phyloP scores from a whole-genome alignment of 2,888 invertebrate genomes.

The Machimus rusticus region DNA sequence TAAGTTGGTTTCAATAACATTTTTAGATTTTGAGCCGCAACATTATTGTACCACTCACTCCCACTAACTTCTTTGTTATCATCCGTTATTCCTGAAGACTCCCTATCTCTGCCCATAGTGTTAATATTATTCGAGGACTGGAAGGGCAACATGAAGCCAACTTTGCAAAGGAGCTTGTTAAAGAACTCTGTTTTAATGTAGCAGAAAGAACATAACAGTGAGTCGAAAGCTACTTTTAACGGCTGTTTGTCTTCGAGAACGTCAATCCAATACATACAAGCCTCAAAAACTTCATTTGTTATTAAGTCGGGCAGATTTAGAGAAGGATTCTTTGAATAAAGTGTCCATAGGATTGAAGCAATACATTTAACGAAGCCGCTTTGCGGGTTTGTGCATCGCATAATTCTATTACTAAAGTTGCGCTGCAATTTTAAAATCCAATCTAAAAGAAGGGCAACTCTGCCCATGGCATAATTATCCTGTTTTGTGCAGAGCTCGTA shows the following conservation, averaged over 20 bases:
- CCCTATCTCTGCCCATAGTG: constrained; percentile 47
- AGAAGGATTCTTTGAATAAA: constrained; percentile 70
- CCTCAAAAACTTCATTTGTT: constrained; percentile 78
- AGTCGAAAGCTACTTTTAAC: constrained; percentile 84
- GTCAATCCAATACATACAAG: constrained; percentile 79
- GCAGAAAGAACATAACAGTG: constrained; percentile 85
- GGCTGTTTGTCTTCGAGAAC: constrained; percentile 74
- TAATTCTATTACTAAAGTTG: constrained; percentile 56
- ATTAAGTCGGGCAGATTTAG: constrained; percentile 74
- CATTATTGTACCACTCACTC: constrained; percentile 68
- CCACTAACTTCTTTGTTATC: constrained; percentile 69
- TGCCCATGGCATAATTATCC: constrained; percentile 65
- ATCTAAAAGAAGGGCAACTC: constrained; percentile 72
- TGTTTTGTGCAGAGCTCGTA: constrained; percentile 77
- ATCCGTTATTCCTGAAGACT: constrained; percentile 70
- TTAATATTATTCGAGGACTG: background rate
- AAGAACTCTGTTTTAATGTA: constrained; percentile 83
- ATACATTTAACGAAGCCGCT: constrained; percentile 74
- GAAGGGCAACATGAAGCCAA: constrained; percentile 62
- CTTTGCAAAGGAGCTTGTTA: constrained; percentile 74
- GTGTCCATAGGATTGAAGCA: constrained; percentile 81
- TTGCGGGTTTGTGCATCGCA: constrained; percentile 61
- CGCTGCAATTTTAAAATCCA: constrained; percentile 69
- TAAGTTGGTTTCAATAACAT: constrained; percentile 70
- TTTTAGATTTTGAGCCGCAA: constrained; percentile 67